A percentile compares a stretch with the other conserved stretches of the same genome.
Evolutionary conservation across 2,113 vertebrate genomes (phyloP).

Genomic region (Caloenas nicobarica): DNA sequence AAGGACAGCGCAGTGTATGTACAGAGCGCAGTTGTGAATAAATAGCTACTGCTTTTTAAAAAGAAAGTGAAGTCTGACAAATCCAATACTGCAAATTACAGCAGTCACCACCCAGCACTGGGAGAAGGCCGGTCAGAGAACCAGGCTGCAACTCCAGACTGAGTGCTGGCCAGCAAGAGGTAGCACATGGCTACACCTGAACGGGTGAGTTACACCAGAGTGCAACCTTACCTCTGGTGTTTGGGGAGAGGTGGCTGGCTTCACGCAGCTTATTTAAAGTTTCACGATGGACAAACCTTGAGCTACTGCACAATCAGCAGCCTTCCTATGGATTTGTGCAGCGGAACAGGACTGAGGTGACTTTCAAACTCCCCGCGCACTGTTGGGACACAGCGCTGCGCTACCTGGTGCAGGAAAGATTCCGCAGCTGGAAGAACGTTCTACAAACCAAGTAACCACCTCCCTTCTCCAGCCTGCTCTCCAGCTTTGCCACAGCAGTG

Average conservation of each 20-base stretch:
- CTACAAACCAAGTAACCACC: background rate
- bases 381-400: background rate
- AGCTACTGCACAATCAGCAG: background rate
- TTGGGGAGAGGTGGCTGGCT: background rate
- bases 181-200: accelerated
- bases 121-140: background rate
- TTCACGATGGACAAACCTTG: background rate
- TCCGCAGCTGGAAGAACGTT: background rate
- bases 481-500: constrained; percentile 40
- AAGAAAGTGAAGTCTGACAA: background rate
- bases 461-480: constrained; percentile 18
- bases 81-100: background rate
- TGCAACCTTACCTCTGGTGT: background rate
- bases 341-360: background rate
- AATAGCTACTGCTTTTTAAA: background rate
- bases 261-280: accelerated
- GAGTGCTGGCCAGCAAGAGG: background rate
- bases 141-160: background rate
- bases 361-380: background rate
- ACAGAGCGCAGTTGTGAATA: background rate
- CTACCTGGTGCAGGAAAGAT: accelerated
- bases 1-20: background rate
- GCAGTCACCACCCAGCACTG: background rate
- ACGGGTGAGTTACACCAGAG: background rate
- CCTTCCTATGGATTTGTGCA: background rate